phyloP scores from a whole-genome alignment of 2,797 vertebrate species.

The Oreonectes daqikongensis region DNA sequence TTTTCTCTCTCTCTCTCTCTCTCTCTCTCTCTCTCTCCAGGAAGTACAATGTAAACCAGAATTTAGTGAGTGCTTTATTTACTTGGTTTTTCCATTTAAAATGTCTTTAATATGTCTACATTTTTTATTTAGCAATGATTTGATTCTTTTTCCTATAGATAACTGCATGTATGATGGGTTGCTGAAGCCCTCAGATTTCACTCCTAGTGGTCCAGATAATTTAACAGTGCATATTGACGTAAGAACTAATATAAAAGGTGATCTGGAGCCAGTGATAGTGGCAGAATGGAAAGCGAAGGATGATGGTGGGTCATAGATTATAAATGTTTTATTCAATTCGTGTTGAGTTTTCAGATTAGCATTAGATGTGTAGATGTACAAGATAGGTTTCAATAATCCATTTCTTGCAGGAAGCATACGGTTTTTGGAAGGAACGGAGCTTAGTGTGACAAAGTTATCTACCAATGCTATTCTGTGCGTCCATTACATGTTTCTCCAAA shows the following conservation, averaged over 20 bases:
- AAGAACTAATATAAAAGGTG: constrained; percentile 57
- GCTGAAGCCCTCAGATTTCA: constrained; percentile 48
- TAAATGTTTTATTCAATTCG: neutral
- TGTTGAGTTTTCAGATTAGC: neutral
- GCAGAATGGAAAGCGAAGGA: constrained; percentile 71
- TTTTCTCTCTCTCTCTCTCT: constrained; percentile 2
- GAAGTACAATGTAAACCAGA: constrained; percentile 58
- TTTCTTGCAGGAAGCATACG: constrained; percentile 67
- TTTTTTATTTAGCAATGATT: neutral
- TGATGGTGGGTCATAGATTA: constrained; percentile 67
- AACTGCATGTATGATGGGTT: constrained; percentile 68
- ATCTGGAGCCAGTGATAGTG: constrained; percentile 66
- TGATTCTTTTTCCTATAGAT: constrained; percentile 52
- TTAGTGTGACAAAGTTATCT: constrained; percentile 62
- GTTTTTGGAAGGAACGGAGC: constrained; percentile 67
- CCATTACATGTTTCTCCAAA: constrained; percentile 63
- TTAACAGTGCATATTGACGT: constrained; percentile 54
- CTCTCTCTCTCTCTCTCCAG: constrained; percentile 45
- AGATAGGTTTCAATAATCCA: neutral
- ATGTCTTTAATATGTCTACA: neutral
- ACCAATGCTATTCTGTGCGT: constrained; percentile 72
- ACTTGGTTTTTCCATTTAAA: neutral
- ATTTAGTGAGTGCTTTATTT: constrained; percentile 61
- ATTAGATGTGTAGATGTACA: neutral
- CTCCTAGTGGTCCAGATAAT: constrained; percentile 66